A percentile compares a stretch with the other conserved stretches of the same genome.
Evolutionary conservation across 2,113 vertebrate species (phyloP).

Genomic region (Megaceryle torquata): DNA sequence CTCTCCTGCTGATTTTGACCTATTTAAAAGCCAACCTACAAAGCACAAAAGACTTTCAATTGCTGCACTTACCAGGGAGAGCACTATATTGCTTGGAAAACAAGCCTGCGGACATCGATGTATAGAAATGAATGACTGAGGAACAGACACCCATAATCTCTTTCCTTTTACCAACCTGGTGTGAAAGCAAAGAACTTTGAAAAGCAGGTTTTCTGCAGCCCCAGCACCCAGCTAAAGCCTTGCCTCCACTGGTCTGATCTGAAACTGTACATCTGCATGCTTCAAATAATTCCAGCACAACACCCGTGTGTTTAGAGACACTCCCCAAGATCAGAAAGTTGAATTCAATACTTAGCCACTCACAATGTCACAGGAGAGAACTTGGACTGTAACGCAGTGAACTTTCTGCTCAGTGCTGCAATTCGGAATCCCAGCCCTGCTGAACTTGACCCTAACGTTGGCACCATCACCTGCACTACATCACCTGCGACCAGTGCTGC

Average conservation of each 20-base stretch:
- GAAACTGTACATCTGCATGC: not conserved
- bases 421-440: not conserved
- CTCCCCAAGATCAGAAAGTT: conserved; percentile 25
- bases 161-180: not conserved
- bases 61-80: conserved; percentile 20
- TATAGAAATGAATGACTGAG: not conserved
- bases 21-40: conserved; percentile 66
- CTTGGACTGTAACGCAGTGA: not conserved
- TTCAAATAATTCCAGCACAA: not conserved
- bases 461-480: not conserved
- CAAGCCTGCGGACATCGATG: conserved; percentile 2
- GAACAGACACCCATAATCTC: not conserved
- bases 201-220: conserved; percentile 26
- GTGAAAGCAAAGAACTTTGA: conserved; percentile 30
- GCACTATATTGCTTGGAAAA: conserved; percentile 32
- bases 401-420: conserved; percentile 18
- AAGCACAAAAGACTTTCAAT: conserved; percentile 55
- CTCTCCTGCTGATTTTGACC: conserved; percentile 67
- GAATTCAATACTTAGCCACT: conserved; percentile 55
- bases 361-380: conserved; percentile 23
- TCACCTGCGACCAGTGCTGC: not conserved
- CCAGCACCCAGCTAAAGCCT: not conserved
- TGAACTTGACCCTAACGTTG: not conserved
- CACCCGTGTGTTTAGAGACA: not conserved
- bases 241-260: not conserved